Percentiles rank a stretch among this genome's conserved stretches.
These are phyloP conservation scores for Nesoenas mayeri DNA, from an alignment of 2,113 vertebrate genomes.

Conservation along the genomic window DNA sequence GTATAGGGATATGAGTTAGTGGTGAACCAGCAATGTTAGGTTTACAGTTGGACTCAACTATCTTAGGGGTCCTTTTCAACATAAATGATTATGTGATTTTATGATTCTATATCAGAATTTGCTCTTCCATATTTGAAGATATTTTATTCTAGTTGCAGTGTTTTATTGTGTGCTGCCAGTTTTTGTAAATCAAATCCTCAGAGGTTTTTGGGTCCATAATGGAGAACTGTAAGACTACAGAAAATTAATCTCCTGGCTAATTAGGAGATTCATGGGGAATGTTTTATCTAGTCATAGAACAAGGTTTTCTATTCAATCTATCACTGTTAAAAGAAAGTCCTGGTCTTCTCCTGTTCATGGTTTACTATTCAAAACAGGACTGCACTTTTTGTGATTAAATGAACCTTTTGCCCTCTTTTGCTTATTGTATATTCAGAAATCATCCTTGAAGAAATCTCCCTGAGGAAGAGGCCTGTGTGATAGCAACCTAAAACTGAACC, in stretches of 20 bases:
- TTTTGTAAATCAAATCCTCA: background rate
- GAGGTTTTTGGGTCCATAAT: background rate
- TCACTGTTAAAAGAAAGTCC: background rate
- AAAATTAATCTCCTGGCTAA: background rate
- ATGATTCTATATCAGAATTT: background rate
- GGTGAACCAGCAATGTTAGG: no score
- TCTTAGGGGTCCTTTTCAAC: no score
- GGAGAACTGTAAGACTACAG: background rate
- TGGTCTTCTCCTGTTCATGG: background rate
- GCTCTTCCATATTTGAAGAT: background rate
- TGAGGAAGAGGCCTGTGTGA: background rate
- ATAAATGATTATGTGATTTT: no score
- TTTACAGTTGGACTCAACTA: no score
- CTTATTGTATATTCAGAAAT: background rate
- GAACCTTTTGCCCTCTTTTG: background rate
- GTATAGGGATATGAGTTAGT: no score
- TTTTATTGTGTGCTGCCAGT: background rate
- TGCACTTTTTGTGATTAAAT: background rate
- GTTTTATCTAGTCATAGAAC: background rate
- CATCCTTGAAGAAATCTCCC: constrained; percentile 1
- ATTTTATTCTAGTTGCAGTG: background rate
- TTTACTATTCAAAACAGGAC: background rate
- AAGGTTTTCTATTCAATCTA: background rate
- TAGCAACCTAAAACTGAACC: constrained; percentile 4
- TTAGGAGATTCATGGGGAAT: background rate